These are phyloP conservation scores for Sinella curviseta DNA, from an alignment of 1,140 invertebrate genomes.

Conservation along the genomic window DNA sequence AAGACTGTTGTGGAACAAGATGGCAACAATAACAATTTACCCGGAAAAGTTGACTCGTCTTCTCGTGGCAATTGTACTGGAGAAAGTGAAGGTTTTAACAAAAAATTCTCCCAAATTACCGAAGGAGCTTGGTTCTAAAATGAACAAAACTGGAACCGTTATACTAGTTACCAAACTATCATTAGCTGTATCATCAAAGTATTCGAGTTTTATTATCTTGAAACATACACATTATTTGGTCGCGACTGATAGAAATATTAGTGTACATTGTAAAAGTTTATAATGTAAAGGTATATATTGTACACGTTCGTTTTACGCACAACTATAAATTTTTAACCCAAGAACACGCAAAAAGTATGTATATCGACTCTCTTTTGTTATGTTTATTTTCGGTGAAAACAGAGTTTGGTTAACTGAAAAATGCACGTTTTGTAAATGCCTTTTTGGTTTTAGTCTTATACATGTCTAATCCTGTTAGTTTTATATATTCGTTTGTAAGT, in stretches of 20 bases:
- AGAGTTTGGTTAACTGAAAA: too few species aligned
- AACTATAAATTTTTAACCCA: too few species aligned
- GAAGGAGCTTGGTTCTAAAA: conserved; percentile 48
- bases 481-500: too few species aligned
- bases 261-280: too few species aligned
- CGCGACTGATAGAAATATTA: too few species aligned
- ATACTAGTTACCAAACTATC: conserved; percentile 15
- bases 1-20: conserved; percentile 9
- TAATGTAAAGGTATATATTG: too few species aligned
- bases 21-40: conserved; percentile 31
- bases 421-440: too few species aligned
- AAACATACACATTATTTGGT: too few species aligned
- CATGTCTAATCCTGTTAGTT: too few species aligned
- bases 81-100: conserved; percentile 8
- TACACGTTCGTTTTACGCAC: too few species aligned
- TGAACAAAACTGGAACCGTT: neutral
- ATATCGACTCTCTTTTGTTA: neutral
- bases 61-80: neutral
- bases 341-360: neutral
- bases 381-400: neutral
- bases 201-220: too few species aligned
- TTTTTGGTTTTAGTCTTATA: too few species aligned
- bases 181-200: neutral
- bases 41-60: conserved; percentile 6
- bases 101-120: conserved; percentile 44